Evolutionary conservation across 2,113 vertebrate species (phyloP).

Genomic region (Sapayoa aenigma): DNA sequence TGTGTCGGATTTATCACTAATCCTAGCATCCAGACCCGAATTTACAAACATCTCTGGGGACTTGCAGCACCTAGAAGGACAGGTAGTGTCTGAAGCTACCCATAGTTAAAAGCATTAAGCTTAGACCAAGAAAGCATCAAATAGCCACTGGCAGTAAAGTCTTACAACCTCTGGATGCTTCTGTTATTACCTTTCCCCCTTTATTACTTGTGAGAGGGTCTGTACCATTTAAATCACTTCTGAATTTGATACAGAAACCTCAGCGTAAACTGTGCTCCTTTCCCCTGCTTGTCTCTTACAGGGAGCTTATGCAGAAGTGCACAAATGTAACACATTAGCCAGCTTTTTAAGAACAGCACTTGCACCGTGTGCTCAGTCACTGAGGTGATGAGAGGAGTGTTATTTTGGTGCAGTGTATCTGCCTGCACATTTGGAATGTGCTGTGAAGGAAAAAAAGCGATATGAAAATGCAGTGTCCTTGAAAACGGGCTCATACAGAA

Average conservation of each 20-base stretch:
- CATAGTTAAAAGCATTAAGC: background rate
- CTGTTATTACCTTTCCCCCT: background rate
- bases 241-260: background rate
- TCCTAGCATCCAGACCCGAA: background rate
- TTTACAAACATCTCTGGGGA: background rate
- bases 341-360: background rate
- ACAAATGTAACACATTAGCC: background rate
- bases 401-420: conserved; percentile 19
- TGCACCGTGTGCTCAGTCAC: background rate
- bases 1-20: background rate
- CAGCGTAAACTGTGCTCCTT: background rate
- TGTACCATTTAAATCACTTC: background rate
- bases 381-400: background rate
- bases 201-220: background rate
- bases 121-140: background rate
- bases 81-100: background rate
- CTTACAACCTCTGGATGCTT: background rate
- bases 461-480: conserved; percentile 41
- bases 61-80: background rate
- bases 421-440: background rate
- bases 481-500: background rate
- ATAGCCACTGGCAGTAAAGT: background rate
- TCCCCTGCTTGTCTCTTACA: background rate
- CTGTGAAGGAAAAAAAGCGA: background rate
- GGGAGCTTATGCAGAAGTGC: background rate